Base-by-base conservation (phyloP, 2,113 vertebrate genomes). In the Anguilla japonica region DNA sequence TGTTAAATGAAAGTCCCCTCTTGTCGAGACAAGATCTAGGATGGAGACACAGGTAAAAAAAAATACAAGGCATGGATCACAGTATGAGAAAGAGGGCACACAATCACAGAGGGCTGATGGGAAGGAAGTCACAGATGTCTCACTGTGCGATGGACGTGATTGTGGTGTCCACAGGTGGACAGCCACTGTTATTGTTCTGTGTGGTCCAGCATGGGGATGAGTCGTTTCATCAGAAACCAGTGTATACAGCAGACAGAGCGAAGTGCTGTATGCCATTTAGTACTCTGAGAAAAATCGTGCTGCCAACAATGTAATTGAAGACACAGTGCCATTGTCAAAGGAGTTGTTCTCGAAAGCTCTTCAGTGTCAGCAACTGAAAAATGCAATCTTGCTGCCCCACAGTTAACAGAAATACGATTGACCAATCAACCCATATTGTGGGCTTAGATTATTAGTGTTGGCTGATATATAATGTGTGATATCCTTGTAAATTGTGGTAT, bases 1-100 rank as follows among this genome's bases (percentile, higher is more conserved):
- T 85, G 84, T 85, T 53, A 78, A 84, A 29, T 84, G 53, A 85
- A 85, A 78, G 56, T n/a, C 18, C 22, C 50, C 20, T 85, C 78
- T 7, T 63, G 84, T 46, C 20, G 16, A 79, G 46, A 40, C 84
- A 85, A 63, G 84, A 85, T 34, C 84, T n/a, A 7, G 14, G 34
- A 53, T 41, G 34, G 11, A 15, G 75, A 79, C 63, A 79, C 41
- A 46, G 46, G 60, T 41, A 29, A 13, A 85, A 85, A 85, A 34
- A 34, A 34, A 34, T 34, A 34, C 34, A 34, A 80, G 84, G 84
- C 2, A 13, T 3, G 16, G 78, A 15, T 20, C 5, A 71, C 75
- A 57, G 29, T 29, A 60, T 50, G 39, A 83, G 14, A 78, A 46
- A 20, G 84, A 34, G 71, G 71, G 3, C 71, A 34, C 9, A 34